These are phyloP conservation scores for Schizopygopsis malacanthus DNA, from an alignment of 2,797 vertebrate species.

Conservation along the genomic window DNA sequence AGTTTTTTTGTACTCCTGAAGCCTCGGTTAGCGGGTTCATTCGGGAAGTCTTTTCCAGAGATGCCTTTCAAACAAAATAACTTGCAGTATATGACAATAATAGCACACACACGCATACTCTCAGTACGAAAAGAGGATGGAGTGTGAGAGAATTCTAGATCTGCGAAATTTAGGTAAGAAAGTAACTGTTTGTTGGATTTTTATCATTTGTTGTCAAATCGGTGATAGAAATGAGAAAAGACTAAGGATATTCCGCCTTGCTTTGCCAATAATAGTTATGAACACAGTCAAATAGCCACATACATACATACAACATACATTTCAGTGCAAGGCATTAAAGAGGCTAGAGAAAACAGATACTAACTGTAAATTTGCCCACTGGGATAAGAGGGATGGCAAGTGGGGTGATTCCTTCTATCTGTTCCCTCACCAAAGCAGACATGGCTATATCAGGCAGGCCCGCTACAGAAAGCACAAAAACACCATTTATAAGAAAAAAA, in stretches of 20 bases:
- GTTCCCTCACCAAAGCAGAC: slow-evolving; percentile 79
- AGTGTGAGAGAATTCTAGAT: slow-evolving; percentile 24
- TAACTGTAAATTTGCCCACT: slow-evolving; percentile 77
- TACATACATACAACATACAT: not conserved
- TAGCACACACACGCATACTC: not conserved
- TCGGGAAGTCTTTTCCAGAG: slow-evolving; percentile 1
- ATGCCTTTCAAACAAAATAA: not conserved
- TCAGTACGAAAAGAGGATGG: not conserved
- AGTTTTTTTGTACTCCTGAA: not conserved
- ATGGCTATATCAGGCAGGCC: slow-evolving; percentile 80
- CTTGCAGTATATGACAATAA: not conserved
- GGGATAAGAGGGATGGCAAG: slow-evolving; percentile 74
- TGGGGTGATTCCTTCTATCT: slow-evolving; percentile 79
- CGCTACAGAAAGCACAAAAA: slow-evolving; percentile 65
- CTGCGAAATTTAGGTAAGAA: not conserved
- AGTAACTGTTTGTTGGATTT: not conserved
- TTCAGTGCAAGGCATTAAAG: not conserved
- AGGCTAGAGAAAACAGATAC: slow-evolving; percentile 45
- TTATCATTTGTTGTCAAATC: not conserved
- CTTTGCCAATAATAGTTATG: not conserved
- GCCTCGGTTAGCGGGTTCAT: not conserved
- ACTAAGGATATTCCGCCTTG: not conserved
- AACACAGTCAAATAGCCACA: not conserved
- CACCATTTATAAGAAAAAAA: not conserved
- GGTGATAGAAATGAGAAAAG: not conserved